phyloP scores from a whole-genome alignment of 2,113 vertebrate genomes.

The Charadrius vociferus region DNA sequence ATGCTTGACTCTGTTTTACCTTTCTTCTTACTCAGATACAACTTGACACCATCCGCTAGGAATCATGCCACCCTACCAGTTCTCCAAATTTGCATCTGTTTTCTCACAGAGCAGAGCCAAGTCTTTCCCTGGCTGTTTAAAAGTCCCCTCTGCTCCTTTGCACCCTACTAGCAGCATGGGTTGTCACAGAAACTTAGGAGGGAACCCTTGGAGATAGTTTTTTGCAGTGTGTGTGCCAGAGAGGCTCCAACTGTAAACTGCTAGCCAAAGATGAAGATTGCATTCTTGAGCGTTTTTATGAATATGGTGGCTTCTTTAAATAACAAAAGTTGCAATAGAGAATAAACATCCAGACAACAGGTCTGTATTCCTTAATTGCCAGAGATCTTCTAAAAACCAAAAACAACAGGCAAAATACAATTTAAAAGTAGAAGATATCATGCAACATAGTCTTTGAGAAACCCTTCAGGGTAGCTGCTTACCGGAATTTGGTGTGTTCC shows the following conservation, averaged over 20 bases:
- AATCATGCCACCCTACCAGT: neutral
- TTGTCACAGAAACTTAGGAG: neutral
- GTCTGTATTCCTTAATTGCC: neutral
- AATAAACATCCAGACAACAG: neutral
- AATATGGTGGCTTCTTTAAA: neutral
- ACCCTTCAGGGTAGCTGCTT: neutral
- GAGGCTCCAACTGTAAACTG: neutral
- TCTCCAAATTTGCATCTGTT: neutral
- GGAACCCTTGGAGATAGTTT: neutral
- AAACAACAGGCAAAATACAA: neutral
- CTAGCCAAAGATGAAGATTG: neutral
- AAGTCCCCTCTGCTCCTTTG: neutral
- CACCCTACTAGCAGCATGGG: neutral
- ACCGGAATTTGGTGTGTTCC: neutral
- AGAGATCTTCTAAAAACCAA: neutral
- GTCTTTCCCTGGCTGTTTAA: neutral
- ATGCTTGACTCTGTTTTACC: neutral
- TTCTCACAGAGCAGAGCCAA: neutral
- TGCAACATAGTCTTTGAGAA: neutral
- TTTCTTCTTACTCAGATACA: neutral
- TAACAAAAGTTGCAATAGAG: neutral
- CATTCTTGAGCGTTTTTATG: neutral
- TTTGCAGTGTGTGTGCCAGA: neutral
- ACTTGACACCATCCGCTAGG: neutral
- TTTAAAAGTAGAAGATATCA: neutral